A percentile compares a stretch with the other conserved stretches of the same genome.
These are phyloP conservation scores for Chaetorhynchus papuensis DNA, from an alignment of 2,113 vertebrate genomes.

Conservation along the genomic window DNA sequence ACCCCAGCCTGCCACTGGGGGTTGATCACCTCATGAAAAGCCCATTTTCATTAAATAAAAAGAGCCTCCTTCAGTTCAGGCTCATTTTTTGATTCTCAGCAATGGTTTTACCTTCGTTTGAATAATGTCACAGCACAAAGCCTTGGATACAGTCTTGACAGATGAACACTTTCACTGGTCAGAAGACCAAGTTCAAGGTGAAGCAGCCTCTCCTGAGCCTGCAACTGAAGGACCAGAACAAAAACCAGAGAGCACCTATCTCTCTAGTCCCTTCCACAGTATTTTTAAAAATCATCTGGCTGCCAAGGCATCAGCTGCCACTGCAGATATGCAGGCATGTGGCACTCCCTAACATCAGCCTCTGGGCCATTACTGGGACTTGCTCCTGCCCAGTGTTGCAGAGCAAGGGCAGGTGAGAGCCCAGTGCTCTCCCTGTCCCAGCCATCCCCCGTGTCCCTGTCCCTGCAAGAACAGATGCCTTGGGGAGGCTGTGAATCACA, in stretches of 20 bases:
- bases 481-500: not conserved
- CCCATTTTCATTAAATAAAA: not conserved
- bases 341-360: not conserved
- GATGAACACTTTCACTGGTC: not conserved
- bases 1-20: not conserved
- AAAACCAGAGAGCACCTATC: not conserved
- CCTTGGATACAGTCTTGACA: not conserved
- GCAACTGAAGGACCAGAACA: not conserved
- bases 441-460: not conserved
- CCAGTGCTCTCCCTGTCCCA: accelerated
- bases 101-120: not conserved
- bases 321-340: not conserved
- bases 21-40: not conserved
- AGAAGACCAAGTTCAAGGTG: not conserved
- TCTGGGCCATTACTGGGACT: not conserved
- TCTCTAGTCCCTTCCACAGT: not conserved
- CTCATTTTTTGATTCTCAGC: not conserved
- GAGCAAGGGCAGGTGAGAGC: not conserved
- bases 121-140: not conserved
- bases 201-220: not conserved
- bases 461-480: not conserved
- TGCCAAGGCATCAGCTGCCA: not conserved
- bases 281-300: not conserved
- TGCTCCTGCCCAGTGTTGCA: not conserved
- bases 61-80: not conserved